These are phyloP conservation scores for Orchesellides sinensis DNA, from an alignment of 2,888 invertebrate species.

Conservation along the genomic window DNA sequence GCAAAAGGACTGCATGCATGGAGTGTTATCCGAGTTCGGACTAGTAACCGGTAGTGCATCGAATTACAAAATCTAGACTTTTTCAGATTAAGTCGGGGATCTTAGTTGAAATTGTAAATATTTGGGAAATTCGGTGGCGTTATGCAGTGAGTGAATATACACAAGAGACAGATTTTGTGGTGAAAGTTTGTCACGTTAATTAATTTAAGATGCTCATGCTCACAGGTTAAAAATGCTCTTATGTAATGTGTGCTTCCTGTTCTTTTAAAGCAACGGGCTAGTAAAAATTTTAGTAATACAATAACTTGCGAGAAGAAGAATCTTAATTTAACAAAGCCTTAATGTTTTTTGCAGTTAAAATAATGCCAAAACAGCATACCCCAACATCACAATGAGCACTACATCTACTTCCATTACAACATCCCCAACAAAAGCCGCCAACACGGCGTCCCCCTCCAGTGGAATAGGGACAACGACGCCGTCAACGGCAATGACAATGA, in stretches of 20 bases:
- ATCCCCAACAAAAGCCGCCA: constrained; percentile 44
- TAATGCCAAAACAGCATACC: neutral
- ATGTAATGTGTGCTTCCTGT: no score
- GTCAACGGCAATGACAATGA: constrained; percentile 42
- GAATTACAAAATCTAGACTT: no score
- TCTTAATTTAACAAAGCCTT: no score
- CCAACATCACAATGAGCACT: constrained; percentile 41
- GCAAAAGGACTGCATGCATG: neutral
- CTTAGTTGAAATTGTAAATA: neutral
- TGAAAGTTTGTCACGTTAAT: constrained; percentile 37
- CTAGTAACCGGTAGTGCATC: no score
- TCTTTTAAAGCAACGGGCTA: no score
- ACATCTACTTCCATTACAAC: constrained; percentile 48
- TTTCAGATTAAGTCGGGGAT: neutral
- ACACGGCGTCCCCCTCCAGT: constrained; percentile 41
- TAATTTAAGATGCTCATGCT: constrained; percentile 13
- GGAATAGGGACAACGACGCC: constrained; percentile 44
- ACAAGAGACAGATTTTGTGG: neutral
- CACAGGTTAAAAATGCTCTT: no score
- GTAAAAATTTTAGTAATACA: no score
- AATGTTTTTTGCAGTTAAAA: neutral
- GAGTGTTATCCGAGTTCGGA: neutral
- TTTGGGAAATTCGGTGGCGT: neutral
- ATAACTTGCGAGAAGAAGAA: no score
- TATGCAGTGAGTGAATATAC: neutral